A percentile compares a stretch with the other conserved stretches of the same genome.
phyloP scores from a whole-genome alignment of 30 jellyfish, hydroid and myxozoan genomes.

The Turritopsis rubra region DNA sequence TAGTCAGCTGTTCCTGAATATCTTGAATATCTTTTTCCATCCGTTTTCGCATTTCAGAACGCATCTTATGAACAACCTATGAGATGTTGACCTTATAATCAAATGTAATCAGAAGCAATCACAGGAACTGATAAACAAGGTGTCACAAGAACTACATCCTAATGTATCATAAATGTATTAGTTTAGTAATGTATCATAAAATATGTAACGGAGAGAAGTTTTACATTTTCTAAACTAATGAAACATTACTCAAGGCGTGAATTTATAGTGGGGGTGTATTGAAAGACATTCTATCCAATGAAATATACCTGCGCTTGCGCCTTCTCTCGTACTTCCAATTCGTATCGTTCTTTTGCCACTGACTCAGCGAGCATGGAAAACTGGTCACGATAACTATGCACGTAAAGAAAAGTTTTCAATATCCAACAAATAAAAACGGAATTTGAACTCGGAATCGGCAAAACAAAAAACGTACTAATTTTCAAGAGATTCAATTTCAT shows the following conservation, averaged over 20 bases:
- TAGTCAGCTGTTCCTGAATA: conserved; percentile 65
- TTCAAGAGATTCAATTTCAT: conserved; percentile 82
- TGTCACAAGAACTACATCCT: too few relatives aligned
- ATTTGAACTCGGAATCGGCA: not conserved
- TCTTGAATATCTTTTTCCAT: conserved; percentile 79
- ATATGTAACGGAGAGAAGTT: too few relatives aligned
- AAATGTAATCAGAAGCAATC: not conserved
- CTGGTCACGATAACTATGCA: conserved; percentile 76
- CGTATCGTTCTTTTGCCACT: conserved; percentile 66
- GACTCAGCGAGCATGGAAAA: conserved; percentile 88
- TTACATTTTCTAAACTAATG: too few relatives aligned
- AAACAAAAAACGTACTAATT: conserved; percentile 64
- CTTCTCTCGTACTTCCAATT: conserved; percentile 61
- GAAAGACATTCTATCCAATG: not conserved
- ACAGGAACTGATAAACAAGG: not conserved
- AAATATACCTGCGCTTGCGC: conserved; percentile 66
- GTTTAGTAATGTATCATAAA: too few relatives aligned
- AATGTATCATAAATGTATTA: too few relatives aligned
- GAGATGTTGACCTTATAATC: not conserved
- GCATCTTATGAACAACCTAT: conserved; percentile 63
- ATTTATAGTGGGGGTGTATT: too few relatives aligned
- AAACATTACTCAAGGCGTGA: too few relatives aligned
- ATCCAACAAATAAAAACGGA: not conserved
- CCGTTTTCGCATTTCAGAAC: conserved; percentile 73
- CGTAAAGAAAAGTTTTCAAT: not conserved